phyloP scores from a whole-genome alignment of 2,113 vertebrate genomes.

The Tichodroma muraria region DNA sequence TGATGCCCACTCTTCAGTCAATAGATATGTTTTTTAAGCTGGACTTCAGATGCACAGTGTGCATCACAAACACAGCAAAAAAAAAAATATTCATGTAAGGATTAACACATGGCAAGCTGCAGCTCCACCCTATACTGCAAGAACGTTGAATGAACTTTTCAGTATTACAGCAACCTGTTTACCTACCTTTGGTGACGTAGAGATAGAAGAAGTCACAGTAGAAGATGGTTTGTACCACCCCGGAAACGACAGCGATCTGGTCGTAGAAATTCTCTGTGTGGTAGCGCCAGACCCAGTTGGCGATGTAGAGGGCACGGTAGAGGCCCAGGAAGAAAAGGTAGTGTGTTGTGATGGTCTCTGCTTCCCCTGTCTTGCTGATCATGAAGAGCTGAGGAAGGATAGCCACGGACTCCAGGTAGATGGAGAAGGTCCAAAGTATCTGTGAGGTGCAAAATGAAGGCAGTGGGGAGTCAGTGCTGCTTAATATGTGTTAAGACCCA shows the following conservation, averaged over 20 bases:
- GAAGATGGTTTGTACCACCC: conserved; percentile 97
- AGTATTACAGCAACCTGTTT: neutral
- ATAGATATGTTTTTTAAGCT: neutral
- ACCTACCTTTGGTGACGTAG: conserved; percentile 89
- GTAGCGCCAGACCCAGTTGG: conserved; percentile 96
- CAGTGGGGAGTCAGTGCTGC: neutral
- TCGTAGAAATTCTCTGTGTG: conserved; percentile 90
- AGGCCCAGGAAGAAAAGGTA: conserved; percentile 96
- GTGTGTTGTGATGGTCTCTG: conserved; percentile 94
- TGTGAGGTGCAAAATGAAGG: conserved; percentile 38
- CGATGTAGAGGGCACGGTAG: conserved; percentile 91
- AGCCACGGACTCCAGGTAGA: conserved; percentile 94
- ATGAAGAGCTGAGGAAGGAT: conserved; percentile 98
- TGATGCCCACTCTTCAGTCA: neutral
- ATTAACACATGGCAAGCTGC: neutral
- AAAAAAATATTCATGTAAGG: neutral
- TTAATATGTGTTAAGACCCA: neutral
- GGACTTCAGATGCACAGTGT: neutral
- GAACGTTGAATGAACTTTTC: neutral
- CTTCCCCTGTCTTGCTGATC: conserved; percentile 96
- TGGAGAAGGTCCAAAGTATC: conserved; percentile 98
- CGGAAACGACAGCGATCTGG: conserved; percentile 92
- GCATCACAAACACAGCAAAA: neutral
- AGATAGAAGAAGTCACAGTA: conserved; percentile 99
- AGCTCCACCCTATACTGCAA: neutral